Evolutionary conservation across 2,797 vertebrate genomes (phyloP), one percentile per base, ranked within the genome.

Genomic region (Tragelaphus oryx): DNA sequence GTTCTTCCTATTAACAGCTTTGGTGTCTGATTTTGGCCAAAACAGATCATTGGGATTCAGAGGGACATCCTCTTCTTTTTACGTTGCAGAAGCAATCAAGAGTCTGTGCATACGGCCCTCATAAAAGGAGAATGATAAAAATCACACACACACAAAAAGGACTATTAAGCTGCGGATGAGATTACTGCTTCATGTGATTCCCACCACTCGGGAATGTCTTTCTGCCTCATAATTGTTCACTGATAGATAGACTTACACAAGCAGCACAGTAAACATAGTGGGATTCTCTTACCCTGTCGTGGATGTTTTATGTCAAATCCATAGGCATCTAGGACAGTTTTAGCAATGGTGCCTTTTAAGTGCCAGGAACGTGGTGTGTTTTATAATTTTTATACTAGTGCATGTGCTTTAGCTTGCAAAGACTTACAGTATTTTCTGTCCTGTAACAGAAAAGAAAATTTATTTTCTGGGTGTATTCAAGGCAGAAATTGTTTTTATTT

Each of bases 31-130:
- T 93, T 94, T 97, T 92, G 96, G 74, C 81, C 95, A 96, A 97
- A 98, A 92, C 89, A 97, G 95, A 96, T 97, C 96, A 96, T 96
- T 97, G 95, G 91, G 91, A 97, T 97, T 97, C 96, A 96, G 78
- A 83, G 65, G 86, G 93, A 71, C 55, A 81, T 12, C 50, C 91
- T 95, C 76, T 87, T 80, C 86, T 90, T 89, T 95, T 92, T 78
- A 92, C 65, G 81, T 26, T 92, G 96, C 91, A 95, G 95, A 95
- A 96, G 75, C 87, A 97, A 96, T 97, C 96, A 96, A 92, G 94
- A 84, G 78, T 87, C 89, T 81, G 89, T 96, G 94, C 93, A 87
- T 96, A 95, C 3, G 1, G 59, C 82, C 50, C 94, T 96, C 87
- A 78, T 95, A 95, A 97, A 95, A 91, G 91, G 89, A 95, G 95